Base-by-base conservation (phyloP, 2,113 vertebrate genomes). In the Leucopsar rothschildi region DNA sequence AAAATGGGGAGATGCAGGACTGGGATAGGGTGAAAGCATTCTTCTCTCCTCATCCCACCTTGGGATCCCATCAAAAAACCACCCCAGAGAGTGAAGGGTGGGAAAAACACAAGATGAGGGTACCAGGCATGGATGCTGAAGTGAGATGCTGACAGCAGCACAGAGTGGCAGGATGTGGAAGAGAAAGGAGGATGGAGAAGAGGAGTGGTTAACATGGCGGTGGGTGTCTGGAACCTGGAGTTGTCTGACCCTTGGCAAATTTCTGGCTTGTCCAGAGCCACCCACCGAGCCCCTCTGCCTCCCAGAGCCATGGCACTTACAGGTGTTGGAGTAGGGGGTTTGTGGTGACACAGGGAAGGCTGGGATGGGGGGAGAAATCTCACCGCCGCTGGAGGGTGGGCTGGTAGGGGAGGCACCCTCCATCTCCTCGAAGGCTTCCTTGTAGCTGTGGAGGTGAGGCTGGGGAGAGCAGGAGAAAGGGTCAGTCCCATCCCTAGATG, bases 381-480 rank as follows among this genome's bases (percentile, higher is more conserved):
- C 99, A 99, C 99, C 99, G 96, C 98, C 99, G 93, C 97, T 87
- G 82, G 98, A 97, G 57, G 98, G 98, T 53, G 98, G 98, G 94
- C 98, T 99, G 90, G 96, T 93, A 2, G 98, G 97, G 7, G 97
- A 85, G 28, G 98, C 97, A 75, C 98, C 98, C 12, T 99, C 99
- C 95, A 99, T 97, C 96, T 99, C 99, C 94, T 99, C 99, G 1
- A 99, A 99, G 80, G 99, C 99, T 77, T 99, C 99, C 76, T 99
- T 99, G 98, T 99, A 99, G 97, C 99, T 99, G 97, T 99, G 99
- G 96, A 99, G 98, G 91, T 99, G 98, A 97, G 98, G 99, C 99
- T 99, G 97, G 5, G 72, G 50, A 93, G 61, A 97, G 49, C 50
- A 92, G 81, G n/a, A 96, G 13, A 93, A 81, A 69, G 17, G 24